Evolutionary conservation across 2,888 invertebrate species (phyloP), one percentile per base, ranked within the genome.

Genomic region (Drosophila austrosaltans): DNA sequence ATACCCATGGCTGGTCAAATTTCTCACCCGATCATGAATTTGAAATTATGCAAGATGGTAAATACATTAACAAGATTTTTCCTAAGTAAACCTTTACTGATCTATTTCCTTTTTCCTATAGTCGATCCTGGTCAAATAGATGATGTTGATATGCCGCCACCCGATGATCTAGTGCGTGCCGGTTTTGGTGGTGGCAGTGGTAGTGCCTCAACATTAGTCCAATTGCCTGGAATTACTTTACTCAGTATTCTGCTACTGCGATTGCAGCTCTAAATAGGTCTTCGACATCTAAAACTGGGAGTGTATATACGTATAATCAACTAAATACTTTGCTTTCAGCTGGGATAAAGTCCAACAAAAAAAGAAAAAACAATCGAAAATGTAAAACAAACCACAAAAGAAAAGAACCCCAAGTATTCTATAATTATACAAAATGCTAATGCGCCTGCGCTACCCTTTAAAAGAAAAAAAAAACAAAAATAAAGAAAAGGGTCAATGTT

Each of bases 1-100:
- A 92, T 62, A 90, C 83, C 4, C 61, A 79, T 4, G 92, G 91
- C 6, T 92, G 92, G 92, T 92, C 92, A 2, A 81, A 84, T 39
- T 92, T 91, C 70, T 91, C 92, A 1, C 72, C 78, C 2, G 82
- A 90, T 8, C 86, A 91, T 60, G 80, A 84, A 28, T 86, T 92
- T 57, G 67, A 66, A 57, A 86, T 91, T 25, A 66, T 76, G 28
- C 78, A 83, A 0, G 66, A 77, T 20, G 84, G 86, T 62, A 87
- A 84, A 71, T 63, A 22, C 53, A 61, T 36, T 44, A n/a, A 32
- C 44, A 3, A 28, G 10, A n/a, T 16, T 48, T 32, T 10, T 8
- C 25, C 28, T 7, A 48, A 8, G 7, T 12, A 0, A n/a, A 0
- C 16, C 12, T 12, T 10, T 28, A 12, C 12, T 10, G 10, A 12